Evolutionary conservation across 2,113 vertebrate genomes (phyloP), one percentile per base, ranked within the genome.

Genomic region (Vulpes vulpes): DNA sequence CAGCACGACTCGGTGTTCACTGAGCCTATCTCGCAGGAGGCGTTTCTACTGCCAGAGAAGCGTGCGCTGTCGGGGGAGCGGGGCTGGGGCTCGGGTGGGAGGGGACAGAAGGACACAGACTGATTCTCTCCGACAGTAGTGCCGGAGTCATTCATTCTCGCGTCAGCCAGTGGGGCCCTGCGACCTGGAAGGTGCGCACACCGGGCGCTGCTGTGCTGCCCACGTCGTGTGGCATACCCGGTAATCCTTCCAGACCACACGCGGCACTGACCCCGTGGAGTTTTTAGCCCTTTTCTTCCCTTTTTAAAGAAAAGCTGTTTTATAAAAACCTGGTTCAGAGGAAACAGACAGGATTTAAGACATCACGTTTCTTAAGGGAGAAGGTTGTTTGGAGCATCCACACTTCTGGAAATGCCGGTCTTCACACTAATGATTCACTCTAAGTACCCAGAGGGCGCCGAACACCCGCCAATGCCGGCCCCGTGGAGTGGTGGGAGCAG

Each of bases 321-420:
- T 60, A 79, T 23, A 51, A 85, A 91, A 88, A 49, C 9, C 67
- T 59, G 65, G 3, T 35, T 94, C 55, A 35, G 74, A 93, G 69
- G 38, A 87, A 93, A 49, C 0, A 82, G 3, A 32, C 0, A 57
- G 10, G 73, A 93, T 30, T 11, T 20, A 82, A 87, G 74, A 16
- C n/a, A 20, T 8, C 7, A 4, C 32, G 57, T n/a, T 51, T 25
- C 59, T 19, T 22, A 57, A 25, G 12, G 49, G 25, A 74, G 49
- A 22, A 71, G 60, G 74, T 35, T 49, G 12, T 32, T 82, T 30
- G 71, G 76, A 88, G 25, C 17, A 49, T 20, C 22, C 25, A 9
- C 10, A 67, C 64, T 38, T 91, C n/a, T 35, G 49, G 60, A 91
- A 62, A 27, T 0, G 1, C 32, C 8, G 3, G 8, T 84, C 60